Percentiles rank a stretch among this genome's conserved stretches.
These are phyloP conservation scores for Entosphenus tridentatus DNA, from an alignment of 2,113 vertebrate species.

Conservation along the genomic window DNA sequence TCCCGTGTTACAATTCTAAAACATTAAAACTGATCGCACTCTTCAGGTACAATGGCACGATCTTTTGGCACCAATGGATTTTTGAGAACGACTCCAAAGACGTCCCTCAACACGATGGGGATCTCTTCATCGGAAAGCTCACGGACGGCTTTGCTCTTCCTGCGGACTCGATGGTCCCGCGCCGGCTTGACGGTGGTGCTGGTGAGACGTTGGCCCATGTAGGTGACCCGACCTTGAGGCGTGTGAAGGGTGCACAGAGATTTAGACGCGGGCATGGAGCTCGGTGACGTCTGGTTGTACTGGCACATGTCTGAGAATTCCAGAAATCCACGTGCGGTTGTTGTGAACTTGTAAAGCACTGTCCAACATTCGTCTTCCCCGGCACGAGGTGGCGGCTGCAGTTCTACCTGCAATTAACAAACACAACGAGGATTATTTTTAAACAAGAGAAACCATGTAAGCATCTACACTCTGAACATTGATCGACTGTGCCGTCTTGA, in stretches of 20 bases:
- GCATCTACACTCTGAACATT: no score
- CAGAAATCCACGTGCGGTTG: conserved; percentile 17
- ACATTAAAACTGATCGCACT: no score
- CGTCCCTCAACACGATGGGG: conserved; percentile 17
- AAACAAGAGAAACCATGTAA: no score
- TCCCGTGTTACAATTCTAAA: no score
- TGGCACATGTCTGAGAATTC: conserved; percentile 27
- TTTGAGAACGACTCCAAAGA: conserved; percentile 22
- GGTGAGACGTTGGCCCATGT: conserved; percentile 22
- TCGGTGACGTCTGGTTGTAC: conserved; percentile 30
- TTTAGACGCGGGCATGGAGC: conserved; percentile 23
- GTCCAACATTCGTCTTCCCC: conserved; percentile 12
- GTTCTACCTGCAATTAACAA: no score
- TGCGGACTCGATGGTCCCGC: conserved; percentile 12
- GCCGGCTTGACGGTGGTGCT: conserved; percentile 17
- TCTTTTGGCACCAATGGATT: conserved; percentile 24
- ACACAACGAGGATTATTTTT: no score
- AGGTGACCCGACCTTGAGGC: conserved; percentile 19
- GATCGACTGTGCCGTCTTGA: not conserved
- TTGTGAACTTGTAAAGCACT: conserved; percentile 27
- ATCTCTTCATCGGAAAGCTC: conserved; percentile 26
- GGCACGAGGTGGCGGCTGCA: no score
- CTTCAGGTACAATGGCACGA: conserved; percentile 14
- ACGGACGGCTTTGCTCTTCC: conserved; percentile 11
- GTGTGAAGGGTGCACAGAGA: conserved; percentile 24